Base-by-base conservation (phyloP, 2,113 vertebrate genomes). In the Boleophthalmus pectinirostris region DNA sequence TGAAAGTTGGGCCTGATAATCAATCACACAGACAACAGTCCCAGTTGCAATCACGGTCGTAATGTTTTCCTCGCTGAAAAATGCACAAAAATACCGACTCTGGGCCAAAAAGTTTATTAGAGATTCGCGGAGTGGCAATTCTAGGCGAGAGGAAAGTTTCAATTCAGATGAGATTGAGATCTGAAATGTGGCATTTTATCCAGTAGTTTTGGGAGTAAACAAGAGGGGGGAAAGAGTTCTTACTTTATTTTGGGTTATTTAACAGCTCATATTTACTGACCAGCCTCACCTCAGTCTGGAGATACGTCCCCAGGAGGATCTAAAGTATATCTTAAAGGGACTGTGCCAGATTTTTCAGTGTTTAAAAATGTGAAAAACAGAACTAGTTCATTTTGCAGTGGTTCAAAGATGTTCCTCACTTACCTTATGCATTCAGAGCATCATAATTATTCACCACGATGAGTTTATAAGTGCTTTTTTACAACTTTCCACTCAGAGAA, bases 11-110 rank as follows among this genome's bases (percentile, higher is more conserved):
- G 53, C 12, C 15, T 65, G 73, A 81, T 75, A 75, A 82, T 87
- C 75, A 81, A 74, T 88, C 80, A 82, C 51, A 77, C 3, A 83
- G 75, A 73, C 72, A 82, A 69, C 70, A 57, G 68, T 53, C 18
- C 9, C 47, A 63, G 65, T 57, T 75, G 74, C 72, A 82, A 67
- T 80, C 51, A 56, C 5, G 2, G 67, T 70, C 57, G 21, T 71
- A 68, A 70, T 24, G 51, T 68, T 72, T 74, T 81, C 46, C 67
- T 57, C 75, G 58, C 38, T 82, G 49, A 69, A 80, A 78, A 81
- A 81, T 76, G 35, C 49, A 43, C 68, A 70, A 54, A 68, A 74
- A 15, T 16, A 58, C 56, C 49, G 29, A 24, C 73, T 75, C 61
- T 70, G 25, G 72, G 72, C 16, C n/a, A 51, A 51, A 43, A 69